Conservation (phyloP, 2,888 invertebrate genomes). For the Eulithis prunata region DNA sequence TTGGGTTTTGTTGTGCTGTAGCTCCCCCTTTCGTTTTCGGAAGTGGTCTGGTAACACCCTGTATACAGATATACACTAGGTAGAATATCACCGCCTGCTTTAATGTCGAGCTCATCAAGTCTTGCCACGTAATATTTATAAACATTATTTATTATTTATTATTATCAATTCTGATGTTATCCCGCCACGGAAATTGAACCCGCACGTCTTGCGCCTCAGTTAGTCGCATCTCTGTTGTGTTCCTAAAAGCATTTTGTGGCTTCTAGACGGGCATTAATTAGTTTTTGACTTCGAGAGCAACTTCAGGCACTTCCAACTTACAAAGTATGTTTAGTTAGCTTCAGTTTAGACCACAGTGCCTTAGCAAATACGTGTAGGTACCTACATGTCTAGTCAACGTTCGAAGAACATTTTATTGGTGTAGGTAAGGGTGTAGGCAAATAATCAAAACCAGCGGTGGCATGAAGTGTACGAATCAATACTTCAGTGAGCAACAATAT, state of each 20-base stretch:
- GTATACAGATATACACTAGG: no score
- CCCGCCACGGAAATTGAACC: not conserved
- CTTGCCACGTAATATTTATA: no score
- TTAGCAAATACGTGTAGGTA: not conserved
- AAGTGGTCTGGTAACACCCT: no score
- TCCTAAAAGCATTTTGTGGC: slow-evolving; percentile 21
- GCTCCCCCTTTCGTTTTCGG: no score
- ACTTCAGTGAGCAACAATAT: not conserved
- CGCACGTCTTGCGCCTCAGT: not conserved
- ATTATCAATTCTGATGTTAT: not conserved
- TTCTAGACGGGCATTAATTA: slow-evolving; percentile 29
- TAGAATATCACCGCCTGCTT: no score
- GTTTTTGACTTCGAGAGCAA: slow-evolving; percentile 27
- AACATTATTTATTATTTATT: not conserved
- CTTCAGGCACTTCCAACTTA: slow-evolving; percentile 27
- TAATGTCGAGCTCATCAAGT: no score
- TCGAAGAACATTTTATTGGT: not conserved
- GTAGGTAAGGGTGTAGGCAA: no score
- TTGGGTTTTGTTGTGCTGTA: no score
- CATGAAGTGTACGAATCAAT: no score
- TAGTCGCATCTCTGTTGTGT: slow-evolving; percentile 10
- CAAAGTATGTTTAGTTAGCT: slow-evolving; percentile 20
- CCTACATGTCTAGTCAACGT: not conserved
- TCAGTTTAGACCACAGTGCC: slow-evolving; percentile 7
- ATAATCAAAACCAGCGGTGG: no score